These are phyloP conservation scores for Mycogona germanica DNA, from an alignment of 2,888 invertebrate genomes.

Conservation along the genomic window DNA sequence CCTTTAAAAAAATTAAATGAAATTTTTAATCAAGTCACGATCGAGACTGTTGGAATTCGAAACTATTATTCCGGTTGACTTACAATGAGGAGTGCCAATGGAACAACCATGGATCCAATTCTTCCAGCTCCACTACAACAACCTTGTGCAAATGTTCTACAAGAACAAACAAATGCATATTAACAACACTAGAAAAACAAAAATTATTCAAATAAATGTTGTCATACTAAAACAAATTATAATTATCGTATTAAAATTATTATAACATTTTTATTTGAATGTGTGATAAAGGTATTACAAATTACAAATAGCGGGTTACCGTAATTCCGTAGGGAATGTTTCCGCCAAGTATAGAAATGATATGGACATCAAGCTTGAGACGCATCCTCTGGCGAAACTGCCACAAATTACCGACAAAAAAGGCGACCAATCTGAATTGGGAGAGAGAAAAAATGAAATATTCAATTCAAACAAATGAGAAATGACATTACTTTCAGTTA, in stretches of 20 bases:
- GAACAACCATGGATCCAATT: slow-evolving; percentile 16
- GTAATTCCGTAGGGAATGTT: slow-evolving; percentile 13
- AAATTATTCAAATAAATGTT: not conserved
- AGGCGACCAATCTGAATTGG: slow-evolving; percentile 3
- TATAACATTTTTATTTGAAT: too few relatives aligned
- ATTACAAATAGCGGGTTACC: not conserved
- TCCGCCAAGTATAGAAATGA: slow-evolving; percentile 16
- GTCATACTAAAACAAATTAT: too few relatives aligned
- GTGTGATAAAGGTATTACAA: not conserved
- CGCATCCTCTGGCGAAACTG: slow-evolving; percentile 11
- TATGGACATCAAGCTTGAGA: slow-evolving; percentile 15
- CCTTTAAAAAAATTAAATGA: too few relatives aligned
- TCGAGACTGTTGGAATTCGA: too few relatives aligned
- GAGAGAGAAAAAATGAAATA: not conserved
- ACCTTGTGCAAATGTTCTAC: slow-evolving; percentile 16
- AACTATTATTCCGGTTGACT: too few relatives aligned
- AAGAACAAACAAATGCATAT: not conserved
- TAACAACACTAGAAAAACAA: not conserved
- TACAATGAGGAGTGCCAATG: slow-evolving; percentile 13
- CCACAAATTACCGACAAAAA: slow-evolving; percentile 3
- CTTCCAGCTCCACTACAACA: slow-evolving; percentile 16
- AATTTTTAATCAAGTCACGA: too few relatives aligned
- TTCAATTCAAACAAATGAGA: not conserved
- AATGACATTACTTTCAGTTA: not conserved
- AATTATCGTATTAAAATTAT: too few relatives aligned